Base-by-base conservation (phyloP, 2,888 invertebrate genomes). In the Chloromyia formosa region DNA sequence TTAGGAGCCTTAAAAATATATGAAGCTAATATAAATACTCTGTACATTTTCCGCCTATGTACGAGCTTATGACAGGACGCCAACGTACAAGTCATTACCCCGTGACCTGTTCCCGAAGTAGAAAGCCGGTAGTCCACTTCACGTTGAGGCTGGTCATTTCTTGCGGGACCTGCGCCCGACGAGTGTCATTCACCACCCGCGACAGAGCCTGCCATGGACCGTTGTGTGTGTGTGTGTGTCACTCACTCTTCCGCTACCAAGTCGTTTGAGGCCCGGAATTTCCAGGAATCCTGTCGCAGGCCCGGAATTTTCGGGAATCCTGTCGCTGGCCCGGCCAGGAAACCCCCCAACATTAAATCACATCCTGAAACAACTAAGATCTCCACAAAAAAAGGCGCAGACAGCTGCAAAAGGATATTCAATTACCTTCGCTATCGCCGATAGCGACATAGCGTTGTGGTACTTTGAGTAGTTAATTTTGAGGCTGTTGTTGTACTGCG, bases 381-480 rank as follows among this genome's bases (percentile, higher is more conserved):
- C n/a, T n/a, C n/a, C n/a, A n/a, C n/a, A n/a, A n/a, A n/a, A n/a
- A n/a, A n/a, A n/a, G n/a, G n/a, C n/a, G n/a, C n/a, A n/a, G n/a
- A n/a, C n/a, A n/a, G n/a, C n/a, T n/a, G n/a, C n/a, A n/a, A n/a
- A n/a, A n/a, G n/a, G n/a, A n/a, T n/a, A n/a, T n/a, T n/a, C n/a
- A 54, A 86, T 81, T 88, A 90, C 91, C 89, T 91, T 91, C 81
- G 90, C 90, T 88, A 90, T 87, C 83, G 87, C 88, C 85, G 89
- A 85, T 76, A 85, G 82, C 82, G 85, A 89, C 87, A 88, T 88
- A 84, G 88, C 87, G 83, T 88, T 89, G 87, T 89, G 89, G 84
- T 89, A 90, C 88, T 90, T 90, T 80, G 88, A 87, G 85, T 88
- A 90, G 86, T 87, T 89, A 89, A 90, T 90, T 88, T 90, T 90